Percentiles rank a stretch among this genome's conserved stretches.
Conservation (phyloP, 2,888 invertebrate species). For the Pseudococcus viburni region DNA sequence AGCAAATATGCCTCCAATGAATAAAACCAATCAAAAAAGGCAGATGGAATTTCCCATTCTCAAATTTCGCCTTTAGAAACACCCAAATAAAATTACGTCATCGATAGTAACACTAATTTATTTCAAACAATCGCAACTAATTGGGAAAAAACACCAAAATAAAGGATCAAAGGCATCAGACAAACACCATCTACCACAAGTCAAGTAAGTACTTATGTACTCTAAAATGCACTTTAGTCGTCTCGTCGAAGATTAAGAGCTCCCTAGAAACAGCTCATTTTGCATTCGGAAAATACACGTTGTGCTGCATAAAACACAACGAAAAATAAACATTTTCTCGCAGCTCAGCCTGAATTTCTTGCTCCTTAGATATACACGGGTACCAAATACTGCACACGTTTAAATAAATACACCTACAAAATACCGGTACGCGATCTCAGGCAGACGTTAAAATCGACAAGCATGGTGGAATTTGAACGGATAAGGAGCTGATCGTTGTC, state of each 20-base stretch:
- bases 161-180: neutral
- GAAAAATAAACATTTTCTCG: constrained; percentile 7
- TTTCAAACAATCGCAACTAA: too few relatives aligned
- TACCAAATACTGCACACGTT: neutral
- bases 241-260: neutral
- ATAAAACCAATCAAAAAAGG: too few relatives aligned
- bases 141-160: neutral
- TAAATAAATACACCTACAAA: neutral
- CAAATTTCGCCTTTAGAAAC: too few relatives aligned
- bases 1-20: too few relatives aligned
- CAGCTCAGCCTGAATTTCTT: neutral
- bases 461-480: neutral
- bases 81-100: neutral
- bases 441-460: constrained; percentile 4
- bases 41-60: too few relatives aligned
- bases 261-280: neutral
- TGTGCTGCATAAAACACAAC: too few relatives aligned
- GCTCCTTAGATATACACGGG: neutral
- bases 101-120: neutral
- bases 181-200: neutral
- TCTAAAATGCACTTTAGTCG: neutral
- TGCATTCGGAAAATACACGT: neutral
- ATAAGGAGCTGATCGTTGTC: constrained; percentile 48
- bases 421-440: neutral
- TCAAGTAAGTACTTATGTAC: neutral